These are phyloP conservation scores for Zygothrica quintamaculata DNA, from an alignment of 2,888 invertebrate genomes.

Conservation along the genomic window DNA sequence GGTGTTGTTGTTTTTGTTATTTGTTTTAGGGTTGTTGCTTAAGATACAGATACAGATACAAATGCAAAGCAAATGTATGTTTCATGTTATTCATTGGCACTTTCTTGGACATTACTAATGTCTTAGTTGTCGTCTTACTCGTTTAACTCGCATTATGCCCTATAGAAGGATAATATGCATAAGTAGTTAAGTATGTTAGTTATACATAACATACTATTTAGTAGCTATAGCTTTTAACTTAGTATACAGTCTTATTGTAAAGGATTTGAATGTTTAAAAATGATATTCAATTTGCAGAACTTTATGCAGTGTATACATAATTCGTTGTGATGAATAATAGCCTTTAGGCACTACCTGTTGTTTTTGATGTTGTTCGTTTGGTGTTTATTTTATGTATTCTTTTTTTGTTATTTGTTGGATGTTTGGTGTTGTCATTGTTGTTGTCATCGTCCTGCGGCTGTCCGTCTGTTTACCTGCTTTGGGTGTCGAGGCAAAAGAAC, in stretches of 20 bases:
- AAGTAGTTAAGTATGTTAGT: too few species aligned
- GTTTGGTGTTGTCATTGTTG: slow-evolving; percentile 19
- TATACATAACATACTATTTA: too few species aligned
- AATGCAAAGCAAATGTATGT: slow-evolving; percentile 69
- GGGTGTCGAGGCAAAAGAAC: slow-evolving; percentile 32
- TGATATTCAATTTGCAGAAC: too few species aligned
- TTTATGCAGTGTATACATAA: slow-evolving; percentile 1
- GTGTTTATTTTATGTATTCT: too few species aligned
- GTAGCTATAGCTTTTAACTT: too few species aligned
- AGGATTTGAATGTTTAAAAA: too few species aligned
- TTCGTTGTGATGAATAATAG: neutral
- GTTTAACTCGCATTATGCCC: slow-evolving; percentile 28
- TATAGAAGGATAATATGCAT: slow-evolving; percentile 24
- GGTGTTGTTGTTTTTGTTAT: slow-evolving; percentile 23
- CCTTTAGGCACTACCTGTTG: slow-evolving; percentile 42
- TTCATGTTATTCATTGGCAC: slow-evolving; percentile 74
- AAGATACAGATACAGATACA: slow-evolving; percentile 39
- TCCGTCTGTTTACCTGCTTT: slow-evolving; percentile 14
- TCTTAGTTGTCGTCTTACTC: slow-evolving; percentile 20
- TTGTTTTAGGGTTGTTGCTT: slow-evolving; percentile 38
- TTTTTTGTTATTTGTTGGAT: too few species aligned
- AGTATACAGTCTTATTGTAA: too few species aligned
- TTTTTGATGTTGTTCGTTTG: neutral
- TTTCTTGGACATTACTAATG: slow-evolving; percentile 74
- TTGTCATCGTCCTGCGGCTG: slow-evolving; percentile 24